Conservation (phyloP, 2,888 invertebrate species). For the Cyaniris semiargus region DNA sequence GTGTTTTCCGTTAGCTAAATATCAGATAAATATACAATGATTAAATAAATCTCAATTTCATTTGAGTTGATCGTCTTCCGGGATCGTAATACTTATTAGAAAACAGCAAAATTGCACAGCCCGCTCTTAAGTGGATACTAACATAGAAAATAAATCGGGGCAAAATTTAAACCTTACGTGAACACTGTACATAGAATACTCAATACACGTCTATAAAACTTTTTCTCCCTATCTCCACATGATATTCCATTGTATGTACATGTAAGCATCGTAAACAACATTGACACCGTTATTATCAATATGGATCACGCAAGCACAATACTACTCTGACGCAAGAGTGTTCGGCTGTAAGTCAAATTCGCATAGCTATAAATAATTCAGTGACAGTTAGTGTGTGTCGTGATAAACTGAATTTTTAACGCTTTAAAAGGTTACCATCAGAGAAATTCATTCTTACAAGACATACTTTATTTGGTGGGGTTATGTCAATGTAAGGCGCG, state of each 20-base stretch:
- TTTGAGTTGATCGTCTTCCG: no score
- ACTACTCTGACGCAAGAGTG: not conserved
- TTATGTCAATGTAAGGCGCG: not conserved
- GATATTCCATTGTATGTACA: not conserved
- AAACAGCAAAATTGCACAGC: no score
- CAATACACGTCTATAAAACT: not conserved
- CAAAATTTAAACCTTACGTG: not conserved
- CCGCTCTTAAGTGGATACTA: no score
- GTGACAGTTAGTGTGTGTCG: conserved; percentile 17
- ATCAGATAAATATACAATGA: no score
- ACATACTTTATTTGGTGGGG: not conserved
- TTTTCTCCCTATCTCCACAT: not conserved
- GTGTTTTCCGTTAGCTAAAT: no score
- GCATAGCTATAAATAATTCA: conserved; percentile 1
- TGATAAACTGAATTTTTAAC: conserved; percentile 21
- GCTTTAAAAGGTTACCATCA: conserved; percentile 8
- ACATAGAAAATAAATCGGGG: not conserved
- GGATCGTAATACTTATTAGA: no score
- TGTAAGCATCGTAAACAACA: not conserved
- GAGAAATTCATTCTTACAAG: not conserved
- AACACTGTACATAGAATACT: not conserved
- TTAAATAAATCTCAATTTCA: no score
- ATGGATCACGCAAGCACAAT: conserved; percentile 13
- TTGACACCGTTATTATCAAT: conserved; percentile 10
- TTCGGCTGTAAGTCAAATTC: not conserved